These are phyloP conservation scores for Danio aesculapii DNA, from an alignment of 2,797 vertebrate genomes.

Conservation along the genomic window DNA sequence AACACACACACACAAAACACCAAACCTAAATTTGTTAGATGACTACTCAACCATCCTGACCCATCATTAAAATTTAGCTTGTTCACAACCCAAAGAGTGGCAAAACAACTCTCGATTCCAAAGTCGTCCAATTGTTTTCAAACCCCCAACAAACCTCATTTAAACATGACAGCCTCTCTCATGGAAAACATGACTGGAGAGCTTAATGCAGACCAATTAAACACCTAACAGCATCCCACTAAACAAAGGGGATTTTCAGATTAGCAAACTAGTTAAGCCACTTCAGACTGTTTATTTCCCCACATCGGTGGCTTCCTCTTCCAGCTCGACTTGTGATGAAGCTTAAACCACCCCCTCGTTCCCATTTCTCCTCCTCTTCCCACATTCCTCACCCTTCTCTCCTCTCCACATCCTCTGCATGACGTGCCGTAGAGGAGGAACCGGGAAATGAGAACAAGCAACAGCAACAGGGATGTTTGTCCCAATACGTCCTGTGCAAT, in stretches of 20 bases:
- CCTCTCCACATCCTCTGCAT: conserved; percentile 48
- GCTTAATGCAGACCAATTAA: conserved; percentile 53
- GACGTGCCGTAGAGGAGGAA: conserved; percentile 18
- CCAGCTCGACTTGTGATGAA: conserved; percentile 58
- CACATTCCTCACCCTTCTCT: conserved; percentile 15
- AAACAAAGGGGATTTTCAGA: conserved; percentile 59
- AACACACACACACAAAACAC: not conserved
- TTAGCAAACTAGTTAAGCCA: conserved; percentile 54
- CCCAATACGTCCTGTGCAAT: conserved; percentile 17
- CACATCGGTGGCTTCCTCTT: conserved; percentile 53
- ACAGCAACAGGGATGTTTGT: not conserved
- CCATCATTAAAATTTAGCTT: not conserved
- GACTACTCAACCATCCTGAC: not conserved
- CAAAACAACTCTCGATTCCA: not conserved
- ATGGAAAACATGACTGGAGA: conserved; percentile 52
- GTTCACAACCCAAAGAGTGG: not conserved
- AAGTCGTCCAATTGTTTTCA: conserved; percentile 15
- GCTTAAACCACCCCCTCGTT: conserved; percentile 45
- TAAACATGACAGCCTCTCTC: conserved; percentile 31
- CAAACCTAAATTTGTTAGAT: not conserved
- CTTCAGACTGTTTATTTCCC: conserved; percentile 64
- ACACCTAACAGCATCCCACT: conserved; percentile 50
- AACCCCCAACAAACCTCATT: conserved; percentile 17
- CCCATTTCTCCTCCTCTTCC: conserved; percentile 27
- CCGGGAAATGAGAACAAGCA: conserved; percentile 12